Percentiles rank a stretch among this genome's conserved stretches.
Evolutionary conservation across 1,140 invertebrate genomes (phyloP).

Genomic region (Venturia canescens): DNA sequence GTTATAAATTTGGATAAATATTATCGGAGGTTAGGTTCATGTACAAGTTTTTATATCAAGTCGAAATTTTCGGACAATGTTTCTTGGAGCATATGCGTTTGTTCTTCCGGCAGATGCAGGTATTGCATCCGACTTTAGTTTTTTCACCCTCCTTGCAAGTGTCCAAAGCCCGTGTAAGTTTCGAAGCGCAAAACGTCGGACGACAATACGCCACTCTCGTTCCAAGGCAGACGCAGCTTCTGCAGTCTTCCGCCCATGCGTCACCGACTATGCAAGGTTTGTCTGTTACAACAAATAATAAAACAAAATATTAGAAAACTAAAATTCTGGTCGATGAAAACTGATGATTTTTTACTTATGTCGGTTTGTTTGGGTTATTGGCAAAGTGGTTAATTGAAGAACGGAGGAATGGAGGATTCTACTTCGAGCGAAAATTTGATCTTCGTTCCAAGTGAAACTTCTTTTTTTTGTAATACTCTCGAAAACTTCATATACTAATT

Average conservation of each 20-base stretch:
- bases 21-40: no score
- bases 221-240: slow-evolving; percentile 38
- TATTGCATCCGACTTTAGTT: slow-evolving; percentile 30
- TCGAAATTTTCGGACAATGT: neutral
- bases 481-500: neutral
- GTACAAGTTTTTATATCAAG: neutral
- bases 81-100: slow-evolving; percentile 39
- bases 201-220: slow-evolving; percentile 21
- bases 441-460: neutral
- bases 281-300: slow-evolving; percentile 26
- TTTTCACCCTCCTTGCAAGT: slow-evolving; percentile 43
- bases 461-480: neutral
- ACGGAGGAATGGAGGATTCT: neutral
- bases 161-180: slow-evolving; percentile 24
- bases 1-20: no score
- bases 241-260: slow-evolving; percentile 47
- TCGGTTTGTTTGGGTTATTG: neutral
- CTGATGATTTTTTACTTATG: no score
- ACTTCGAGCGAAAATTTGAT: neutral
- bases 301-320: neutral
- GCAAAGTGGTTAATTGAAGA: neutral
- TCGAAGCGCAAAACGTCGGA: slow-evolving; percentile 40
- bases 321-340: neutral
- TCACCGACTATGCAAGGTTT: slow-evolving; percentile 43
- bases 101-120: slow-evolving; percentile 37